Evolutionary conservation across 1,140 invertebrate genomes (phyloP), one percentile per base, ranked within the genome.

Genomic region (Dermatophagoides farinae): DNA sequence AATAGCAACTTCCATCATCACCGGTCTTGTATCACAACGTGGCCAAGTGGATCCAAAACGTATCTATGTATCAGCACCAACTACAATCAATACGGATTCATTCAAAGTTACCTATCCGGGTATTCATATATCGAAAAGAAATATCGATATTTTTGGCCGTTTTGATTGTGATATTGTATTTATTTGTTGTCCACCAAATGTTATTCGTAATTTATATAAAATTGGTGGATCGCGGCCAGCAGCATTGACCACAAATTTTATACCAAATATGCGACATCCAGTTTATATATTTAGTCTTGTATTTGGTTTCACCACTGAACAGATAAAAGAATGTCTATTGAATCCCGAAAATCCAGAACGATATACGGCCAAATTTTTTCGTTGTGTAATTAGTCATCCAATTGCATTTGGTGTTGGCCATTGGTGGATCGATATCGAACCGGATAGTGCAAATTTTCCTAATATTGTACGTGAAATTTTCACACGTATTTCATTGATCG

Each of bases 271-370:
- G 57, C 20, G 39, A 16, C 55, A 64, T 43, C 57, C 52, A 37
- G 12, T 64, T 8, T 61, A 54, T 46, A 62, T 64, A 20, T 31
- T 64, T 12, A 61, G 57, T 8, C 2, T 64, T 37, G 53, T 64
- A 16, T 41, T 39, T 12, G 64, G 64, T 18, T 43, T 47, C 25
- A 40, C 14, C 18, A 6, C 54, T 6, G 47, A 60, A 0, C n/a
- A 60, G 23, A 65, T 64, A 20, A 62, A 55, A 31, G 38, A 25
- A 1, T 20, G 10, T 25, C 47, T 64, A 11, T 31, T 64, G n/a
- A 64, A 64, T 43, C 64, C 64, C 0, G 64, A 64, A 14, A 50
- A 64, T 57, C 64, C 64, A 5, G 64, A 65, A 12, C 62, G 65
- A 39, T 64, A 64, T 49, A 37, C 39, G 23, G 12, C 65, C 6